phyloP scores from a whole-genome alignment of 2,113 vertebrate species.

The Montifringilla adamsi region DNA sequence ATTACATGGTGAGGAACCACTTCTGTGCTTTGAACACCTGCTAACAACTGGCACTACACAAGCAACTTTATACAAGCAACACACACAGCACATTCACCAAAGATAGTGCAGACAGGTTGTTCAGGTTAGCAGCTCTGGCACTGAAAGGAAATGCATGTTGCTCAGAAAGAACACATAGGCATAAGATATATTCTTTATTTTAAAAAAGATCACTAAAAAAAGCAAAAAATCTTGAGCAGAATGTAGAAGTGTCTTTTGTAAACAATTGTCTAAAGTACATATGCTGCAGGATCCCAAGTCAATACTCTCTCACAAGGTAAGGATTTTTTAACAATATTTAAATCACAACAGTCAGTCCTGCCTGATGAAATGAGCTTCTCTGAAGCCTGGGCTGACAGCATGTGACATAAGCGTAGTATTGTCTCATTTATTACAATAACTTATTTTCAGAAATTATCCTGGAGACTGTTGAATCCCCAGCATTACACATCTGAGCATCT shows the following conservation, averaged over 20 bases:
- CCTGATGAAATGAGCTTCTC: neutral
- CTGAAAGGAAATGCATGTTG: neutral
- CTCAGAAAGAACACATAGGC: neutral
- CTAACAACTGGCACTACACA: neutral
- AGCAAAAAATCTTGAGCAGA: neutral
- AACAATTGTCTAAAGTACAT: neutral
- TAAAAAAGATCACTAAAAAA: neutral
- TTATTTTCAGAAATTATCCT: neutral
- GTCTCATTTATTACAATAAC: neutral
- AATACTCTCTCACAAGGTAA: neutral
- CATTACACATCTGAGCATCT: neutral
- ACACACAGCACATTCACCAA: neutral
- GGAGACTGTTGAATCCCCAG: neutral
- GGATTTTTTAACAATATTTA: neutral
- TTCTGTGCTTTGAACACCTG: fast-evolving
- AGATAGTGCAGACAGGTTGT: neutral
- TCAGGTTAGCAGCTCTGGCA: neutral
- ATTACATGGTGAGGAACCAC: neutral
- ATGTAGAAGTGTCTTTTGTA: neutral
- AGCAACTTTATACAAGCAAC: neutral
- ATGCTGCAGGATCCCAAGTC: neutral
- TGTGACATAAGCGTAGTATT: neutral
- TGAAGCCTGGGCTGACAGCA: neutral
- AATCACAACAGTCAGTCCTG: neutral
- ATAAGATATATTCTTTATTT: constrained; percentile 16